Evolutionary conservation across 2,888 invertebrate species (phyloP).

Genomic region (Achlya flavicornis): DNA sequence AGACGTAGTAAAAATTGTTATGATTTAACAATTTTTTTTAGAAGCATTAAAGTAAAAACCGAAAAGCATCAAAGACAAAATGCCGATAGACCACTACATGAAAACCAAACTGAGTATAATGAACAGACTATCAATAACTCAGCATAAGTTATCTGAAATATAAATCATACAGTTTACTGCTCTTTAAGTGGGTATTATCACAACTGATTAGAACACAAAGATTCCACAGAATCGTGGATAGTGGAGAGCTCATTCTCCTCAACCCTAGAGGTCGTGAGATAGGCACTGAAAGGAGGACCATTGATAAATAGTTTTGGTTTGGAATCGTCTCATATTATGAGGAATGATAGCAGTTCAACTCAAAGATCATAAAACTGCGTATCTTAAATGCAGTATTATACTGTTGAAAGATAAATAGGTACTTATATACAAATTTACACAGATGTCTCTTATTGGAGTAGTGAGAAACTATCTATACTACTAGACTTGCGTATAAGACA

Average conservation of each 20-base stretch:
- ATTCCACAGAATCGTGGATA: slow-evolving; percentile 54
- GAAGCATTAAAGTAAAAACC: neutral
- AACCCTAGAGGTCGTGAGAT: slow-evolving; percentile 63
- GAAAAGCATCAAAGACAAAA: neutral
- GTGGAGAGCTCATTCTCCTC: slow-evolving; percentile 45
- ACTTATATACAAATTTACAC: no score
- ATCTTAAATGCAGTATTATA: neutral
- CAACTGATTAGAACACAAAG: slow-evolving; percentile 67
- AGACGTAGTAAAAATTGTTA: neutral
- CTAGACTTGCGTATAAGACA: no score
- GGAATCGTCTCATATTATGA: slow-evolving; percentile 20
- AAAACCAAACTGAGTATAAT: slow-evolving; percentile 2
- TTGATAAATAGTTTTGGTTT: slow-evolving; percentile 42
- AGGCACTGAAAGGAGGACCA: slow-evolving; percentile 46
- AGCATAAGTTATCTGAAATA: slow-evolving; percentile 54
- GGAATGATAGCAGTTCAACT: slow-evolving; percentile 1
- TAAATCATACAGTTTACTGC: slow-evolving; percentile 77
- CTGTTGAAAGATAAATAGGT: neutral
- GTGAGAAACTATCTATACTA: no score
- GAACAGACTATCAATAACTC: slow-evolving; percentile 31
- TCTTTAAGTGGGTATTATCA: slow-evolving; percentile 75
- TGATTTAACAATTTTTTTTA: no score
- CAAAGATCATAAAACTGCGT: neutral
- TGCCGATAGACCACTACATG: neutral
- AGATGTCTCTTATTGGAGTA: no score